Evolutionary conservation across 2,888 invertebrate species (phyloP), one percentile per base, ranked within the genome.

Genomic region (Andrena haemorrhoa): DNA sequence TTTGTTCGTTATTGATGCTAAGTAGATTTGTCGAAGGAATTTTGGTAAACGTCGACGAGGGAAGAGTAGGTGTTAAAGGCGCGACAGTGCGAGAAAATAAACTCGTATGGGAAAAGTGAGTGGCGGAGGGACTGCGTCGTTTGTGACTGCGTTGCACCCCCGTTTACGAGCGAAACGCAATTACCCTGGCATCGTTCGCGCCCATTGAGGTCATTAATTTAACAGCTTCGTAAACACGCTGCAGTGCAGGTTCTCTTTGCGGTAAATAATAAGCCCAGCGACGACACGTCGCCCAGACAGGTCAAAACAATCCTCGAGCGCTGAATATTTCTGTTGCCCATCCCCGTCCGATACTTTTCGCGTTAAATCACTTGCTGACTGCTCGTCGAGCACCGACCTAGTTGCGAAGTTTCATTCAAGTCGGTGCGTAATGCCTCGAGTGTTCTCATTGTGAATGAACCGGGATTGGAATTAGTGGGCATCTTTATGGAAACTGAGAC

Each of bases 121-220:
- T 26, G 16, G 12, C 16, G 23, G 23, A 47, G 12, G 29, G 35
- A 56, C 65, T 60, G 7, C 20, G 51, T 74, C 69, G 12, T 69
- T 77, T 49, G n/a, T 12, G 23, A 20, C 69, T 64, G 49, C 60
- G 60, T 60, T 73, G 47, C 53, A 66, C 64, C 58, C 51, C 33
- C 71, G 51, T 68, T 69, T 72, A 74, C 65, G 71, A 63, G 65
- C 8, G 61, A 49, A 60, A 66, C 53, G 60, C 74, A 75, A 84
- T 85, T 82, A 76, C 70, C 47, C 68, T 49, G 68, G 68, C 76
- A 66, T 79, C 76, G 56, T 76, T 76, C 58, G 20, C 35, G 53
- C 56, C 76, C 76, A 66, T 79, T 83, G 74, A 53, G 66, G 66
- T 79, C 76, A 79, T 83, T 79, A 79, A 78, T 84, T 83, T 76